Evolutionary conservation across 2,113 vertebrate species (phyloP), one percentile per base, ranked within the genome.

Genomic region (Gambusia affinis): DNA sequence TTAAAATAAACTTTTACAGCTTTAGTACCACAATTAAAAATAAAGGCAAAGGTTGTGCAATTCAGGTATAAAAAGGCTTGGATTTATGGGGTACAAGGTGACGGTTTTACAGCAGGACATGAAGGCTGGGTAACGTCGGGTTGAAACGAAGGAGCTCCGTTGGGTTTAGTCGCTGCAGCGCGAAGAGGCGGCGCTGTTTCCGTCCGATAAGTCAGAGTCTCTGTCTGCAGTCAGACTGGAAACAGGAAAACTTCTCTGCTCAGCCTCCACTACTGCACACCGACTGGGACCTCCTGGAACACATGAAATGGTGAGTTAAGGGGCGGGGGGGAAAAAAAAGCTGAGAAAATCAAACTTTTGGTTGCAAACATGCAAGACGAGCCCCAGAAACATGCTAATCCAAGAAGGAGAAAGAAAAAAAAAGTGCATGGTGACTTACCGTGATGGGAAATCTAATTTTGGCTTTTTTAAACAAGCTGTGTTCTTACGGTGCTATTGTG

Each of bases 241-340:
- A 29, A 60, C 35, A 7, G 77, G 61, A 15, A 39, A 24, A 0
- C 24, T 60, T 0, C 1, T 63, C 75, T 70, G 35, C 24, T 78
- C 12, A 8, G 60, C 12, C 65, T 60, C 81, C 64, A 14, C 81
- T 89, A 94, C 85, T 90, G 91, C 47, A 90, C 91, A 90, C 75
- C 90, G 80, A 90, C 85, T 28, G 94, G 92, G 12, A 94, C 78
- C 70, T 95, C 94, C 93, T 94, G 83, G 68, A 78, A 71, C 67
- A 76, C 4, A 76, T 3, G 11, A 61, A 6, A 37, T 15, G 10
- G 12, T 17, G 35, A 12, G 4, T 19, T 12, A 35, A 4, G 57
- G 4, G 8, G 27, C 10, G 12, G 33, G 35, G 8, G 33, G 8
- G 8, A 35, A 35, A 35, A 35, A 11, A 3, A 8, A 0, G 8